Base-by-base conservation (phyloP, 2,113 vertebrate genomes). In the Actenoides hombroni region DNA sequence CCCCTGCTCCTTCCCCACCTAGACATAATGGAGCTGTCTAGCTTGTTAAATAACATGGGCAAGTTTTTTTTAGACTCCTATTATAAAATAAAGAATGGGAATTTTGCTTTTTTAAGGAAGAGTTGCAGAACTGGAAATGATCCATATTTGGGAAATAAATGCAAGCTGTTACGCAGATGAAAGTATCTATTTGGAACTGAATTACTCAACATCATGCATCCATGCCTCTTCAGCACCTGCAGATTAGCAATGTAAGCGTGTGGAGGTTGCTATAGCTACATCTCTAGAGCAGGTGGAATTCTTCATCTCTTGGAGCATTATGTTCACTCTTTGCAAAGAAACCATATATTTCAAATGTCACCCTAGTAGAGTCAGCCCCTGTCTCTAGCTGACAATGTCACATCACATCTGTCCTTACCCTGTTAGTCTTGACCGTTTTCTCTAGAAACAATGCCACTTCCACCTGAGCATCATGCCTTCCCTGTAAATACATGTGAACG, bases 251-350 rank as follows among this genome's bases (percentile, higher is more conserved):
- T 93, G 88, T 94, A 93, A 89, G 96, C 70, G 15, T 93, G 92
- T 91, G 88, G 80, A 96, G 65, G 96, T 97, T 97, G 96, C 96
- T 96, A 96, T 97, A 97, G 96, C 86, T 97, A 97, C 96, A 87
- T 92, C 57, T 86, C 94, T 69, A 89, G 83, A 95, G 94, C 95
- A 96, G 96, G 94, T 96, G 95, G 94, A 94, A 69, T 87, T 97
- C 95, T 88, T 86, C 70, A 0, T 91, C 91, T 94, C 88, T 84
- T 64, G 57, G 61, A 97, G 92, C 60, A 61, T 92, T 96, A 93
- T 95, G 86, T 79, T 96, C 77, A 0, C 95, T 95, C 92, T 92
- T 93, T 71, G 73, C 77, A 93, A 96, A 94, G 82, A 96, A 95
- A 76, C 39, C 9, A 2, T 74, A 10, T 84, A 82, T 87, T 94